phyloP scores from a whole-genome alignment of 2,888 invertebrate species.

The Amblyjoppa fuscipennis region DNA sequence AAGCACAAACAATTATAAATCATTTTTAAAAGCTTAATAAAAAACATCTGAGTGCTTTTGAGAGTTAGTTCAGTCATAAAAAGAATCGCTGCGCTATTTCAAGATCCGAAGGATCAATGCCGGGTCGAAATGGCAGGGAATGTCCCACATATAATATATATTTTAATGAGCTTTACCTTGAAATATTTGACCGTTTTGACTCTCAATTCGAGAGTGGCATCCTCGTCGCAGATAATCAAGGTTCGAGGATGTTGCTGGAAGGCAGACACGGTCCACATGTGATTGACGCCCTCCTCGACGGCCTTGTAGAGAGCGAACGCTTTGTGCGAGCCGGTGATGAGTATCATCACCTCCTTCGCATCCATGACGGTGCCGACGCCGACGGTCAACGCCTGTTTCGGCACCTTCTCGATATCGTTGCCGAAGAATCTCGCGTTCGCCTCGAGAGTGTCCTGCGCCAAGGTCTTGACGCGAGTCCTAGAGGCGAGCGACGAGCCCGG shows the following conservation, averaged over 20 bases:
- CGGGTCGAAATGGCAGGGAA: no score
- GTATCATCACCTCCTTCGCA: constrained; percentile 98
- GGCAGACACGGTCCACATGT: constrained; percentile 99
- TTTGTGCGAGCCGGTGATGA: constrained; percentile 98
- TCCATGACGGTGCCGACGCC: constrained; percentile 99
- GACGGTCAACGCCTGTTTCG: constrained; percentile 97
- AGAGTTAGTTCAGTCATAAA: no score
- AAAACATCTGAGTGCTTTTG: no score
- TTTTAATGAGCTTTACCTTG: constrained; percentile 88
- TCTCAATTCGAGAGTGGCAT: constrained; percentile 97
- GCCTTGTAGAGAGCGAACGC: constrained; percentile 98
- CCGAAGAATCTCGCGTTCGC: constrained; percentile 99
- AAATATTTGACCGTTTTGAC: constrained; percentile 99
- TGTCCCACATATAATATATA: no score
- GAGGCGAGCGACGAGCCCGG: constrained; percentile 98
- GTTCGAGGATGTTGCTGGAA: constrained; percentile 98
- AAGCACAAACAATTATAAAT: no score
- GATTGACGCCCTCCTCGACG: constrained; percentile 99
- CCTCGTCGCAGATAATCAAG: constrained; percentile 98
- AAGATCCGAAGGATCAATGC: no score
- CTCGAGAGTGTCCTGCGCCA: constrained; percentile 98
- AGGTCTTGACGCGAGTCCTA: constrained; percentile 97
- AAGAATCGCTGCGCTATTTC: no score
- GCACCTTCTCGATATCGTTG: constrained; percentile 97
- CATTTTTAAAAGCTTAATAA: no score